Evolutionary conservation across 2,888 invertebrate genomes (phyloP), one percentile per base, ranked within the genome.

Genomic region (Lithophane semibrunnea): DNA sequence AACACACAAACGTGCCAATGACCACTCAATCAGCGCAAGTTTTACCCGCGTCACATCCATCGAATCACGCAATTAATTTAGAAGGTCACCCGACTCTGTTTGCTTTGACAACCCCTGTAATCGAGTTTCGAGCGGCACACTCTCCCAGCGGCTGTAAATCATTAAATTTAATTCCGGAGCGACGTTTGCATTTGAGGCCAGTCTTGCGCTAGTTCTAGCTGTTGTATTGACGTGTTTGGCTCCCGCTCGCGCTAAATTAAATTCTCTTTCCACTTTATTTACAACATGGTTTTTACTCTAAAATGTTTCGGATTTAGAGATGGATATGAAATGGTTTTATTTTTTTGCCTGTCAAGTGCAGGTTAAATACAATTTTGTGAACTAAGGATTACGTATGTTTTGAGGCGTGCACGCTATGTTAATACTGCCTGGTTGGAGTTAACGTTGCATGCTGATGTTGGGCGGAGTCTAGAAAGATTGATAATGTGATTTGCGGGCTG

Each of bases 51-150:
- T 87, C 84, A 86, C 90, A 90, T 88, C 88, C 90, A 90, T 88
- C 88, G 89, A 90, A 91, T 90, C 89, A 88, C 86, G 89, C 91
- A 93, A 92, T 94, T 93, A 93, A 92, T 93, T 91, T 91, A 90
- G 89, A 91, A 92, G 91, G 91, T 90, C 89, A 87, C 80, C 82
- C 86, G 90, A 86, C 90, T 87, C 86, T 89, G 88, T 92, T 92
- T 92, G 93, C 91, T 92, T 92, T 92, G 92, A 92, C 93, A 93
- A 92, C 92, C 89, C 86, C 88, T 88, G 89, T 91, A 91, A 92
- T 90, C 89, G 88, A 90, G 92, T 93, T 93, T 86, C 88, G 89
- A 88, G 87, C 88, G 86, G 83, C 67, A 73, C 79, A 82, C 73
- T 73, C 81, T 87, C 87, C 86, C 87, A 84, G 73, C 73, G 88